A percentile compares a stretch with the other conserved stretches of the same genome.
These are phyloP conservation scores for Orientallactaga bullata DNA, from an alignment of 2,113 vertebrate species.

Conservation along the genomic window DNA sequence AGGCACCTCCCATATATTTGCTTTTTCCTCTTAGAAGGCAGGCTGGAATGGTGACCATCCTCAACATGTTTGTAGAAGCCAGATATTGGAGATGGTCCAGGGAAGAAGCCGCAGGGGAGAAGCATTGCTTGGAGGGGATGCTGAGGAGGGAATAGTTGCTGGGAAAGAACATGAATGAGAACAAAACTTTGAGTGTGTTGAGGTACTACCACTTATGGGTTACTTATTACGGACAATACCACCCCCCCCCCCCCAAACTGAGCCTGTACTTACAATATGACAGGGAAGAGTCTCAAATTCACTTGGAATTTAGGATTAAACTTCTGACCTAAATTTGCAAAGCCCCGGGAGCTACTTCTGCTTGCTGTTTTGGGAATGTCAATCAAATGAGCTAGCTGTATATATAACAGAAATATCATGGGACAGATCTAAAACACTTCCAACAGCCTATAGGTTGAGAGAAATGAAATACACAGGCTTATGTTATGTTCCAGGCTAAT, in stretches of 20 bases:
- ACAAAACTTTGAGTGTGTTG: not conserved
- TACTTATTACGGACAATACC: not conserved
- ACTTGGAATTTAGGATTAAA: conserved; percentile 66
- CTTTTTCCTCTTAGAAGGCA: not conserved
- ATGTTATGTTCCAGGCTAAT: fast-evolving
- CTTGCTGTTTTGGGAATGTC: conserved; percentile 31
- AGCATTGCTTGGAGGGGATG: not conserved
- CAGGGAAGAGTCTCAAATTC: not conserved
- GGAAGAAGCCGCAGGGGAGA: not conserved
- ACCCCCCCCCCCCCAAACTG: not conserved
- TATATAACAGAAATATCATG: conserved; percentile 65
- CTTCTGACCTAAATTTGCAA: conserved; percentile 77
- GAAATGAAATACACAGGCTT: conserved; percentile 69
- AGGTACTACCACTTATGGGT: not conserved
- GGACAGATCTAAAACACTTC: conserved; percentile 50
- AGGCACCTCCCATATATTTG: not conserved
- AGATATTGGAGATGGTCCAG: not conserved
- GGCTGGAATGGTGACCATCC: not conserved
- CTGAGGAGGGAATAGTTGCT: not conserved
- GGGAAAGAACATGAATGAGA: not conserved
- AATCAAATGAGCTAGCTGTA: conserved; percentile 65
- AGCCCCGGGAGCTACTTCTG: too few species aligned
- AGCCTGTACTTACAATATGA: not conserved
- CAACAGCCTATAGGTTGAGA: not conserved
- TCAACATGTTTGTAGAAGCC: not conserved